phyloP scores from a whole-genome alignment of 2,888 invertebrate genomes.

The Odontocolon sp. region DNA sequence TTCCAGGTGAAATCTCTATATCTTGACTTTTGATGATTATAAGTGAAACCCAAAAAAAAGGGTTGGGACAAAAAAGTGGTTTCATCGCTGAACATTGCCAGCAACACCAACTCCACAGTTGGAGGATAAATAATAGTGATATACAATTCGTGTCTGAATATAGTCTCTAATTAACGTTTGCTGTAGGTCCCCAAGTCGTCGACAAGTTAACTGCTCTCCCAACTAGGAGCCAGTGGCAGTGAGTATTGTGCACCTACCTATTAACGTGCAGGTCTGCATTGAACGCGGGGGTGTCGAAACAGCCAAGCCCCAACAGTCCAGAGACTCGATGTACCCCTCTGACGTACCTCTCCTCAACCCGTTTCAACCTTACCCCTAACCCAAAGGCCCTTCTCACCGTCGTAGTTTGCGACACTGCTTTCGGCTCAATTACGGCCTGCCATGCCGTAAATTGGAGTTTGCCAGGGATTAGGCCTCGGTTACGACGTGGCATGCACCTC shows the following conservation, averaged over 20 bases:
- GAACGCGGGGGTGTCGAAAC: not conserved
- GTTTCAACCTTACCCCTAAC: too few species aligned
- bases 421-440: constrained; percentile 26
- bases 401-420: constrained; percentile 10
- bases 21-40: too few species aligned
- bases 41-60: too few species aligned
- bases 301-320: not conserved
- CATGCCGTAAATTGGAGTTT: constrained; percentile 40
- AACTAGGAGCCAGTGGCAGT: constrained; percentile 5
- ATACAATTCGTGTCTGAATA: not conserved
- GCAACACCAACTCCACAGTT: too few species aligned
- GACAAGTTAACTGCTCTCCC: constrained; percentile 14
- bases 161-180: constrained; percentile 17
- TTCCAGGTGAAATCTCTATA: too few species aligned
- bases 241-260: constrained; percentile 25
- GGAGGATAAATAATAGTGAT: not conserved
- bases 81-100: too few species aligned
- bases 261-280: not conserved
- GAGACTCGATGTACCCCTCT: not conserved
- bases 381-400: not conserved
- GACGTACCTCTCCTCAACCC: too few species aligned
- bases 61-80: too few species aligned
- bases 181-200: not conserved
- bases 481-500: constrained; percentile 8
- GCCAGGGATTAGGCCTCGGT: constrained; percentile 31